A percentile compares a stretch with the other conserved stretches of the same genome.
These are phyloP conservation scores for Oscheius sp. DNA, from an alignment of 2,888 invertebrate genomes.

Conservation along the genomic window DNA sequence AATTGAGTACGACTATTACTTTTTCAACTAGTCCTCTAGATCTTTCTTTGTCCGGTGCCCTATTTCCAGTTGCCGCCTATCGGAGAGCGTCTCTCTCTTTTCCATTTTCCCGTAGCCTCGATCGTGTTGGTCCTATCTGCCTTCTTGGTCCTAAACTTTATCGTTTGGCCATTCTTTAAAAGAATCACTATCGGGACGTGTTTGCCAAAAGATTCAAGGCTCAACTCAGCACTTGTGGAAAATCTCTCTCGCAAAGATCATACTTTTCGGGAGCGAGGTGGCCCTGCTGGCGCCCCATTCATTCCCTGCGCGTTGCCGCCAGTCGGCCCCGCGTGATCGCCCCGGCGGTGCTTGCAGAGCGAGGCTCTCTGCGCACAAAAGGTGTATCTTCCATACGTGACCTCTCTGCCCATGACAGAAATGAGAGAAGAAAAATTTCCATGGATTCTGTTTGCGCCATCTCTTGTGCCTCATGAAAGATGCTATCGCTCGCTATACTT, in stretches of 20 bases:
- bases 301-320: slow-evolving; percentile 26
- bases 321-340: slow-evolving; percentile 29
- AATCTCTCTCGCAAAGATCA: neutral
- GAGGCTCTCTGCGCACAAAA: slow-evolving; percentile 21
- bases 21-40: neutral
- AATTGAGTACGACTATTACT: neutral
- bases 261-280: neutral
- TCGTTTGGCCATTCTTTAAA: slow-evolving; percentile 12
- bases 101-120: neutral
- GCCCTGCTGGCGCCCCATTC: slow-evolving; percentile 14
- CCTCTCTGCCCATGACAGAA: neutral
- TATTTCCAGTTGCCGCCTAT: neutral
- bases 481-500: slow-evolving; percentile 4
- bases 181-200: neutral
- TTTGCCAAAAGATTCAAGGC: neutral
- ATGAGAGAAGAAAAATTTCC: neutral
- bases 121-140: neutral
- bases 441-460: neutral
- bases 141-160: neutral
- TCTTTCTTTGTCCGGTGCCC: neutral
- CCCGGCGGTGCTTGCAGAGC: slow-evolving; percentile 20
- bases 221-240: neutral
- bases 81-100: neutral
- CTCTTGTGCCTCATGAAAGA: neutral
- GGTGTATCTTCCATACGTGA: neutral